Conservation (phyloP, 2,113 vertebrate species). For the Eurypyga helias region DNA sequence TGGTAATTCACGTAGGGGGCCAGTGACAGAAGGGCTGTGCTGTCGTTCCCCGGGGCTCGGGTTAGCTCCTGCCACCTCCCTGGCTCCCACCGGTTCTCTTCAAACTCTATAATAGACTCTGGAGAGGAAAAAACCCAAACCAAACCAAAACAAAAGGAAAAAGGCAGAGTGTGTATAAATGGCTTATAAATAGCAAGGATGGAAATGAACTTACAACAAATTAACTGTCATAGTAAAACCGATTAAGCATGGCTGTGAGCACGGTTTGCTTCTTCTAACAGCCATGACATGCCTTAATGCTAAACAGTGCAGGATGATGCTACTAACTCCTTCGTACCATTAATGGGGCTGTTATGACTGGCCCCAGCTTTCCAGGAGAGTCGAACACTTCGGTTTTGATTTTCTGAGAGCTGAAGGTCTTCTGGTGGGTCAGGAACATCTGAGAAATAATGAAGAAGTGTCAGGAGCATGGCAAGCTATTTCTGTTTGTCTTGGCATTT, state of each 20-base stretch:
- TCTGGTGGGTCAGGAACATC: conserved; percentile 89
- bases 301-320: neutral
- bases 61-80: conserved; percentile 87
- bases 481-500: neutral
- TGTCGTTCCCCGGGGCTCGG: conserved; percentile 76
- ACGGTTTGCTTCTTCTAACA: neutral
- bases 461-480: neutral
- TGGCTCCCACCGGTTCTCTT: conserved; percentile 85
- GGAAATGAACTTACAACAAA: neutral
- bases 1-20: conserved; percentile 86
- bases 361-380: conserved; percentile 89
- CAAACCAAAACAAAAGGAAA: neutral
- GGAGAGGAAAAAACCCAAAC: too few species aligned
- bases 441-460: conserved; percentile 37
- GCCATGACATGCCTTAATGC: neutral
- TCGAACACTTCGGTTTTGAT: conserved; percentile 83
- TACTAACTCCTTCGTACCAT: conserved; percentile 76
- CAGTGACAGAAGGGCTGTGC: conserved; percentile 76
- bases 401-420: conserved; percentile 84
- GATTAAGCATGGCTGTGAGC: neutral
- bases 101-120: conserved; percentile 93
- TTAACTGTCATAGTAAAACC: neutral
- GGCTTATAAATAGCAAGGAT: neutral
- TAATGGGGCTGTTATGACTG: conserved; percentile 87
- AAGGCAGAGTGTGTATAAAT: neutral